These are phyloP conservation scores for Onychostruthus taczanowskii DNA, from an alignment of 2,113 vertebrate species.

Conservation along the genomic window DNA sequence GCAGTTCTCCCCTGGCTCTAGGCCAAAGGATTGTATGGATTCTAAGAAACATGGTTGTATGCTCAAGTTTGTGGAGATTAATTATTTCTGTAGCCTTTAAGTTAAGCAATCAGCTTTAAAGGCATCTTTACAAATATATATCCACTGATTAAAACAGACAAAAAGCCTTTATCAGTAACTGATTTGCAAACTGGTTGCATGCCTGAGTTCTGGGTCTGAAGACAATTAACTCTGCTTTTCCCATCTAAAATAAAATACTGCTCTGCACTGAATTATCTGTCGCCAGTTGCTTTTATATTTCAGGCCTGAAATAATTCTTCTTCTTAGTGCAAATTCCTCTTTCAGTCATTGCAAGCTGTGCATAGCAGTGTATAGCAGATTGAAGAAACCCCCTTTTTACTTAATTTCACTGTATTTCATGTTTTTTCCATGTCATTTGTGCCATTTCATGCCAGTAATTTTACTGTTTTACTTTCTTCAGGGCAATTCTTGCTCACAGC, in stretches of 20 bases:
- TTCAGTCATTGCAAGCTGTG: background rate
- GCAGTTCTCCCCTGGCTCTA: background rate
- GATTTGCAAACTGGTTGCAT: background rate
- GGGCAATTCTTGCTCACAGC: background rate
- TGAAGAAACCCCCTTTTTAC: background rate
- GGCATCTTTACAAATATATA: background rate
- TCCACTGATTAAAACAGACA: background rate
- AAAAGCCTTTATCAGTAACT: background rate
- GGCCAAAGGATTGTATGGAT: background rate
- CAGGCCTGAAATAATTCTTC: constrained; percentile 39
- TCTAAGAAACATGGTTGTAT: background rate
- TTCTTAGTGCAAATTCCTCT: constrained; percentile 1
- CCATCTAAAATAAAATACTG: constrained; percentile 19
- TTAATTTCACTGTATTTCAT: background rate
- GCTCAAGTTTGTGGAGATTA: background rate
- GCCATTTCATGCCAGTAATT: background rate
- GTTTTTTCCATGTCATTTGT: background rate
- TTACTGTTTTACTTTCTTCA: background rate
- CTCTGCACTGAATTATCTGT: background rate
- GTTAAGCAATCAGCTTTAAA: constrained; percentile 6
- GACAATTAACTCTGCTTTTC: constrained; percentile 5
- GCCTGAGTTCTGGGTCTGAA: background rate
- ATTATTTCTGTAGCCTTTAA: constrained; percentile 20
- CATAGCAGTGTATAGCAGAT: background rate
- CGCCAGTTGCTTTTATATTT: background rate